Conservation (phyloP, 2,797 vertebrate species). For the Pogoniulus pusillus region DNA sequence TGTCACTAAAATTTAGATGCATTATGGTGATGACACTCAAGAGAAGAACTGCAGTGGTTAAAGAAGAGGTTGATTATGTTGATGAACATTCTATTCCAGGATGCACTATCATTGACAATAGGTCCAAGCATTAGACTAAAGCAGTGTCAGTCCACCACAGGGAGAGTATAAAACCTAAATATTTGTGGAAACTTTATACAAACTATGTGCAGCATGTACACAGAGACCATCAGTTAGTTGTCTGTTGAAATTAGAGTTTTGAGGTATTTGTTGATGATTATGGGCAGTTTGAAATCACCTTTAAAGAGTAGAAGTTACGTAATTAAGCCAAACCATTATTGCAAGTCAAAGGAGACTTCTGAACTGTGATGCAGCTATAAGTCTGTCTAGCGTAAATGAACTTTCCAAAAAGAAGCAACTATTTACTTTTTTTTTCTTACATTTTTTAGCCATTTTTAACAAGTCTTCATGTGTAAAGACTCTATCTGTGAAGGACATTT, state of each 20-base stretch:
- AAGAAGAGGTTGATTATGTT: background rate
- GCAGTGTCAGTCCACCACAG: background rate
- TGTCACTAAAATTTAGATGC: background rate
- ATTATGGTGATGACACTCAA: background rate
- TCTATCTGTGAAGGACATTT: background rate
- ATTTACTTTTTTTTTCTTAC: background rate
- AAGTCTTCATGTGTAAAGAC: background rate
- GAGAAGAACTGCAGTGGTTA: background rate
- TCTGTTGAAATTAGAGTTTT: background rate
- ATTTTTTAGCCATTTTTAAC: background rate
- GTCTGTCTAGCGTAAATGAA: background rate
- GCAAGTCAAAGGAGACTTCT: background rate
- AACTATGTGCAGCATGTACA: background rate
- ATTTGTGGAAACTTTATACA: background rate
- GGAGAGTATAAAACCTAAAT: background rate
- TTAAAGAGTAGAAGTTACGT: background rate
- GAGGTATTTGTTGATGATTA: background rate
- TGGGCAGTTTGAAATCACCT: background rate
- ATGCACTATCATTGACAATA: background rate
- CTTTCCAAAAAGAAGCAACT: background rate
- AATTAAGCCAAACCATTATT: background rate
- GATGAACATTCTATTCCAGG: background rate
- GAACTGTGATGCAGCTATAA: rapidly evolving
- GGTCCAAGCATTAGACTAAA: background rate
- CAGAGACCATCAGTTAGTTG: background rate